These are phyloP conservation scores for Agrilus cyanescens DNA, from an alignment of 2,888 invertebrate genomes.

Conservation along the genomic window DNA sequence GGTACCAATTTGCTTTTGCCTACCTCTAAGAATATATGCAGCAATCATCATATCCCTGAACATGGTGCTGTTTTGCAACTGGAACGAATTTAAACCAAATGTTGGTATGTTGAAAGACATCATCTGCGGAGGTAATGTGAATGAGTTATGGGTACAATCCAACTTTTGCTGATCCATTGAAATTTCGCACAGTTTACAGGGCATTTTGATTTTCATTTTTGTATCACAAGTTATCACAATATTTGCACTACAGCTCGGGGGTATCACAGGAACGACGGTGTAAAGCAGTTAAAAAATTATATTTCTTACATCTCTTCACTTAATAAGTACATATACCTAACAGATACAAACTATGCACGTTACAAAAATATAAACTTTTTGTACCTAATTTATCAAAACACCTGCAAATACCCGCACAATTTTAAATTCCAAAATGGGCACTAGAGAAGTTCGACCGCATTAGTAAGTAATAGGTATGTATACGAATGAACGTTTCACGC, in stretches of 20 bases:
- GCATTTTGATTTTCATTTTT: constrained; percentile 31
- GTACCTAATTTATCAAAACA: too few species aligned
- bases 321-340: too few species aligned
- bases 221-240: constrained; percentile 2
- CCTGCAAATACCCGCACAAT: too few species aligned
- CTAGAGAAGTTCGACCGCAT: too few species aligned
- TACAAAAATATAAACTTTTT: too few species aligned
- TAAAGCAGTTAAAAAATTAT: too few species aligned
- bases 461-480: too few species aligned
- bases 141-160: constrained; percentile 29
- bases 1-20: constrained; percentile 15
- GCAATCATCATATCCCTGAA: constrained; percentile 53
- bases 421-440: too few species aligned
- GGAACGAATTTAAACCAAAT: constrained; percentile 27
- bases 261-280: constrained; percentile 19
- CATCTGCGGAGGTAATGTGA: constrained; percentile 22
- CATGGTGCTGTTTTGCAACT: constrained; percentile 39
- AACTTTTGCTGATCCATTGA: constrained; percentile 27
- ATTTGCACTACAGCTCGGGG: constrained; percentile 16
- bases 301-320: too few species aligned
- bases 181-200: constrained; percentile 33
- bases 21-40: constrained; percentile 53
- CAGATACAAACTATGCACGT: too few species aligned
- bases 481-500: too few species aligned
- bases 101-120: constrained; percentile 22